phyloP scores from a whole-genome alignment of 2,888 invertebrate genomes.

The Scaeva pyrastri region DNA sequence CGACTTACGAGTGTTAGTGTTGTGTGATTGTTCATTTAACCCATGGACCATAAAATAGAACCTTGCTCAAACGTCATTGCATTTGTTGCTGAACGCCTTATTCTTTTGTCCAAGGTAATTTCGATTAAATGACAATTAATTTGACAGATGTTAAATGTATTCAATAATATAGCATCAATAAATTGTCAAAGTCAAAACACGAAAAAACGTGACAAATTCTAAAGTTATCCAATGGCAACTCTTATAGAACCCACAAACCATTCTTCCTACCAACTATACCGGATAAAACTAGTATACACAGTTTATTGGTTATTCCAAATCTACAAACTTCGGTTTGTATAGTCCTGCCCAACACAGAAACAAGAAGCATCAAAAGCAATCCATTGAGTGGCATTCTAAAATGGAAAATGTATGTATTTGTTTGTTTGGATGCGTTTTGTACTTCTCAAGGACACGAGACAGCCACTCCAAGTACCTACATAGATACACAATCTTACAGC shows the following conservation, averaged over 20 bases:
- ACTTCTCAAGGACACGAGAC: conserved; percentile 21
- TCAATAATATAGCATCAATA: too few species aligned
- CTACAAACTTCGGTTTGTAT: not conserved
- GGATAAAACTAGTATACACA: conserved; percentile 7
- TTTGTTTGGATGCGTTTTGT: conserved; percentile 5
- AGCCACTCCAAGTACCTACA: not conserved
- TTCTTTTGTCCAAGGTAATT: too few species aligned
- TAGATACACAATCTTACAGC: not conserved
- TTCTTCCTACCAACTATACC: not conserved
- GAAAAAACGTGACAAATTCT: not conserved
- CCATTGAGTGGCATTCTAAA: conserved; percentile 17
- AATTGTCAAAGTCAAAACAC: too few species aligned
- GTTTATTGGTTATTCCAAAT: conserved; percentile 26
- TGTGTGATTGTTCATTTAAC: too few species aligned
- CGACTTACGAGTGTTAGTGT: too few species aligned
- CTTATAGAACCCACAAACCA: conserved; percentile 1
- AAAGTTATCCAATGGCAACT: not conserved
- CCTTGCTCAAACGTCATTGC: too few species aligned
- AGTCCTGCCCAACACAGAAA: not conserved
- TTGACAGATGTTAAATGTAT: too few species aligned
- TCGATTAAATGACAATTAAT: too few species aligned
- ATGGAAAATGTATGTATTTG: conserved; percentile 7
- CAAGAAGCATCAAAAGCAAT: not conserved
- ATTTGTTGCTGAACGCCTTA: too few species aligned
- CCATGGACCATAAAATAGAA: too few species aligned